These are phyloP conservation scores for Stichopus chloronotus DNA, from an alignment of 35 echinoderm and acorn worm genomes.

Conservation along the genomic window DNA sequence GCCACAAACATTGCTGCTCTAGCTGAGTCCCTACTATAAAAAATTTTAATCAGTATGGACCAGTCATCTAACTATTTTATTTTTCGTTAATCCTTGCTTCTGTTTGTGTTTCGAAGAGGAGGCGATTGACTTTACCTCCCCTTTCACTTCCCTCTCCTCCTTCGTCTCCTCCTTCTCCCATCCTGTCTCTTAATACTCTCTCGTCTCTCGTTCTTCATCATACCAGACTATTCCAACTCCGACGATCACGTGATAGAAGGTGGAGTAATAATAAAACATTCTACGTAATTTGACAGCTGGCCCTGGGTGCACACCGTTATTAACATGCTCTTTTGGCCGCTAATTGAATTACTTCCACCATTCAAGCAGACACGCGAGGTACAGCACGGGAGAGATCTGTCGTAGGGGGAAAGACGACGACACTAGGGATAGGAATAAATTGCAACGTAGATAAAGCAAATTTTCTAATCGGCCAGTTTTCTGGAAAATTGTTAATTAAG, in stretches of 20 bases:
- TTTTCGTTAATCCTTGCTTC: no score
- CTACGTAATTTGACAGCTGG: slow-evolving; percentile 46
- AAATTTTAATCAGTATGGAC: no score
- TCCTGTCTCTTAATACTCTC: neutral
- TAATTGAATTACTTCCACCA: slow-evolving; percentile 46
- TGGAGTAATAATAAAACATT: slow-evolving; percentile 2
- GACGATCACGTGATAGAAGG: neutral
- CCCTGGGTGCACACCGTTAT: slow-evolving; percentile 46
- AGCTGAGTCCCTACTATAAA: no score
- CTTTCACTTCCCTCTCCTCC: neutral
- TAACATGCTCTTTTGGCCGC: slow-evolving; percentile 46
- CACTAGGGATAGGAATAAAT: neutral
- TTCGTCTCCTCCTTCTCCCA: neutral
- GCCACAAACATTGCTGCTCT: no score
- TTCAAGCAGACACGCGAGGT: slow-evolving; percentile 13
- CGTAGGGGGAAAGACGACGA: no score
- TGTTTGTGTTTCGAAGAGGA: no score
- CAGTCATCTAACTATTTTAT: no score
- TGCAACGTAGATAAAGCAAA: slow-evolving; percentile 22
- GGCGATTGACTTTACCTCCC: no score
- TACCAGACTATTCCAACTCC: neutral
- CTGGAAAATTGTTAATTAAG: slow-evolving; percentile 20
- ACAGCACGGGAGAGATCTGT: neutral
- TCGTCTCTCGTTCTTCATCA: neutral
- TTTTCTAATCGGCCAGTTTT: slow-evolving; percentile 27